Conservation (phyloP, 37 sponge, comb jelly and placozoan species). For the Oopsacas minuta region DNA sequence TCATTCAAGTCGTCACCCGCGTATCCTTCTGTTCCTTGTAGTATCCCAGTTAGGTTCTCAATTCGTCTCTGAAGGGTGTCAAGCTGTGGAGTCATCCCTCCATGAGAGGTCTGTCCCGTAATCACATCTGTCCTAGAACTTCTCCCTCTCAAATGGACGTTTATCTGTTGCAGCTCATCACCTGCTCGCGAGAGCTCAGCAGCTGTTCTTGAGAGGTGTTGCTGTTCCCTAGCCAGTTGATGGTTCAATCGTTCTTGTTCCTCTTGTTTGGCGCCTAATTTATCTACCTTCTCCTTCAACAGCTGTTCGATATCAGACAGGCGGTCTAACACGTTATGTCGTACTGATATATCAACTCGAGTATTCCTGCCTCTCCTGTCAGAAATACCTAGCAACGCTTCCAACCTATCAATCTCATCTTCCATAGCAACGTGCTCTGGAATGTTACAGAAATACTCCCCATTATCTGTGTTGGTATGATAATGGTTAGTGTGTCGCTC, state of each 20-base stretch:
- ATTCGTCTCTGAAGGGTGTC: background rate
- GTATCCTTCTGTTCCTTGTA: background rate
- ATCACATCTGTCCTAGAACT: background rate
- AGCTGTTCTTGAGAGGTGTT: background rate
- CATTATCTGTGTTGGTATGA: background rate
- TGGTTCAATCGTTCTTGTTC: background rate
- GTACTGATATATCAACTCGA: background rate
- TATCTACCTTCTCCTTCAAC: slow-evolving; percentile 7
- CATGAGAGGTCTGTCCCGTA: slow-evolving; percentile 7
- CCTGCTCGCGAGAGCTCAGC: background rate
- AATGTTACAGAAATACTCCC: slow-evolving; percentile 1
- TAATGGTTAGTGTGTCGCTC: background rate
- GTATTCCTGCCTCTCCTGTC: background rate
- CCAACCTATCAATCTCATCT: background rate
- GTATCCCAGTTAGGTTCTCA: background rate
- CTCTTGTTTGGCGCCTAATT: background rate
- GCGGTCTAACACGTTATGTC: slow-evolving; percentile 12
- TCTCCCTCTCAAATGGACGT: background rate
- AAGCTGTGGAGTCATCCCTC: slow-evolving; percentile 2
- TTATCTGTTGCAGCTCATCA: slow-evolving; percentile 3
- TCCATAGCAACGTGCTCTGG: slow-evolving; percentile 5
- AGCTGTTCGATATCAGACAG: slow-evolving; percentile 11
- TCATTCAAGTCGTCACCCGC: background rate
- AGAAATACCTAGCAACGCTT: background rate
- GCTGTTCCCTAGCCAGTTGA: background rate